These are phyloP conservation scores for Melanotaenia duboulayi DNA, from an alignment of 2,113 vertebrate genomes.

Conservation along the genomic window DNA sequence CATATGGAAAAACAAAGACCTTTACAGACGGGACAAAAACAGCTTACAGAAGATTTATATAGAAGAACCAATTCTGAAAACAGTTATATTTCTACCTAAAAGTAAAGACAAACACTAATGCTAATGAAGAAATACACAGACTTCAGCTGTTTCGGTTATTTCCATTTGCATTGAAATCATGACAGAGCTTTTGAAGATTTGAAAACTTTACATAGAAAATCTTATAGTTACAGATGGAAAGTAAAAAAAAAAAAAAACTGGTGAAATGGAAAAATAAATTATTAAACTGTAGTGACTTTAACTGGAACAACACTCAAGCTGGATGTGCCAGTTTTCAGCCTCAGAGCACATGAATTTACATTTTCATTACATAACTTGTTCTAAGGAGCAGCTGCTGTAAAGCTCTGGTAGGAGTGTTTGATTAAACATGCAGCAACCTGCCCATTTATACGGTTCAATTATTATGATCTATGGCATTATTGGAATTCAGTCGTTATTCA, in stretches of 20 bases:
- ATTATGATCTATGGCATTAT: background rate
- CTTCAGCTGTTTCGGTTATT: background rate
- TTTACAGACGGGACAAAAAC: slow-evolving; percentile 11
- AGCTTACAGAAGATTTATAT: slow-evolving; percentile 3
- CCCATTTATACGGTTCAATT: background rate
- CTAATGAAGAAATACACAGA: background rate
- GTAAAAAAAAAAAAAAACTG: background rate
- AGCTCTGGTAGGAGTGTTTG: slow-evolving; percentile 12
- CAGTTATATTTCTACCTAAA: slow-evolving; percentile 10
- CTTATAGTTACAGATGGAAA: background rate
- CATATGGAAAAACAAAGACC: background rate
- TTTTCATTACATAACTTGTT: background rate
- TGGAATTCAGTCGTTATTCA: slow-evolving; percentile 5
- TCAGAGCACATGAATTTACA: background rate
- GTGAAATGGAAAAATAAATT: background rate
- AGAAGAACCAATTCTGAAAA: background rate
- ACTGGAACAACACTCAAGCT: background rate
- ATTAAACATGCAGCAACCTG: background rate
- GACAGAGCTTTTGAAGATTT: background rate
- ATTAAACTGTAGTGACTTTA: background rate
- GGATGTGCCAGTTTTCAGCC: background rate
- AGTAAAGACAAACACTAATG: slow-evolving; percentile 10
- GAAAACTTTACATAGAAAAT: background rate
- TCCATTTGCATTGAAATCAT: slow-evolving; percentile 10
- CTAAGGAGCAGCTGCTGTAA: background rate